Percentiles rank a stretch among this genome's conserved stretches.
phyloP scores from a whole-genome alignment of 2,888 invertebrate species.

The Drosophila neonasuta region DNA sequence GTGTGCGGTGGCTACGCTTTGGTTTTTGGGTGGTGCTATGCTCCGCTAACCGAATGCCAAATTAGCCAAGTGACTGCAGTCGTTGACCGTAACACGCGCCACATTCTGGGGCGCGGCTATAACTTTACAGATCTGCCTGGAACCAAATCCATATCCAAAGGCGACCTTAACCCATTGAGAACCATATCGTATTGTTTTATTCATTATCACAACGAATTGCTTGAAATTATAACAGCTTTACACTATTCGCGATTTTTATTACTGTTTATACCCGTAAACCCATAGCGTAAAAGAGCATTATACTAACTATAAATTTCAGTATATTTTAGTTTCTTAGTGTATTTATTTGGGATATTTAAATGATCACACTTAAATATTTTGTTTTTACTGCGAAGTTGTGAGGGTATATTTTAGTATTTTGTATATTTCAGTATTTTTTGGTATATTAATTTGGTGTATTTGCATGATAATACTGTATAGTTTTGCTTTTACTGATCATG shows the following conservation, averaged over 20 bases:
- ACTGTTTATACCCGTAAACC: background rate
- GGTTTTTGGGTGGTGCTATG: slow-evolving; percentile 10
- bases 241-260: background rate
- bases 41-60: slow-evolving; percentile 37
- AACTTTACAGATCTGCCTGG: slow-evolving; percentile 19
- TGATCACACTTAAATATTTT: too few species aligned
- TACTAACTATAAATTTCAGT: too few species aligned
- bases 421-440: too few species aligned
- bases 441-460: too few species aligned
- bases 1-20: slow-evolving; percentile 16
- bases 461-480: too few species aligned
- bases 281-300: too few species aligned
- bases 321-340: too few species aligned
- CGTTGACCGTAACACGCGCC: slow-evolving; percentile 55
- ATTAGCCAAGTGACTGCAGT: slow-evolving; percentile 29
- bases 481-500: too few species aligned
- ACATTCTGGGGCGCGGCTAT: slow-evolving; percentile 36
- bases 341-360: too few species aligned
- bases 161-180: slow-evolving; percentile 39
- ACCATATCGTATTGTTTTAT: slow-evolving; percentile 15
- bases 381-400: too few species aligned
- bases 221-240: slow-evolving; percentile 10
- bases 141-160: background rate
- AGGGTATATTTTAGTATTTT: too few species aligned
- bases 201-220: slow-evolving; percentile 17